phyloP scores from a whole-genome alignment of 2,113 vertebrate genomes.

The Meleagris gallopavo region DNA sequence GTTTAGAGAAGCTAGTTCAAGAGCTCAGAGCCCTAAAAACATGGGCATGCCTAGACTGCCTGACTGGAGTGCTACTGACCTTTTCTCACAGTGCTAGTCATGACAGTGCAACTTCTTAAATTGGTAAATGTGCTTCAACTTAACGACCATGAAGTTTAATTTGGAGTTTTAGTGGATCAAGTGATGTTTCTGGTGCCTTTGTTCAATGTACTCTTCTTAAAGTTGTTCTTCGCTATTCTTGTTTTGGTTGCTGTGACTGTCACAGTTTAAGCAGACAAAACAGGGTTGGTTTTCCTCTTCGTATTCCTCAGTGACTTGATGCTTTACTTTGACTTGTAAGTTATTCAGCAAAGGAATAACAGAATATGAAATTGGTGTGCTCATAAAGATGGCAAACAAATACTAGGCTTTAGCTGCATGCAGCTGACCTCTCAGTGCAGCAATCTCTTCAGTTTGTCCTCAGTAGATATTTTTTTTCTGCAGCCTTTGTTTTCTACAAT shows the following conservation, averaged over 20 bases:
- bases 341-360: background rate
- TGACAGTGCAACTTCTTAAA: background rate
- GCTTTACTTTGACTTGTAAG: background rate
- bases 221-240: background rate
- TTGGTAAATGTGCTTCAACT: background rate
- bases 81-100: background rate
- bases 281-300: background rate
- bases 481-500: constrained; percentile 4
- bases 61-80: background rate
- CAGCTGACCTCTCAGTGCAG: constrained; percentile 5
- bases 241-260: background rate
- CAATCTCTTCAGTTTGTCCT: constrained; percentile 12
- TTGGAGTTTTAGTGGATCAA: fast-evolving
- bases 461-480: background rate
- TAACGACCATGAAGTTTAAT: background rate
- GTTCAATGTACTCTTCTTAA: background rate
- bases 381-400: background rate
- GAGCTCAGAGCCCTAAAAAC: background rate
- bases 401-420: background rate
- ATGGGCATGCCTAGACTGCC: fast-evolving
- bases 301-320: background rate
- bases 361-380: background rate
- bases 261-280: background rate
- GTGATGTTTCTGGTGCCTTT: background rate
- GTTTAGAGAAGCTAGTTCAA: background rate